Percentiles rank a stretch among this genome's conserved stretches.
Conservation (phyloP, 2,888 invertebrate genomes). For the Thyatira batis region DNA sequence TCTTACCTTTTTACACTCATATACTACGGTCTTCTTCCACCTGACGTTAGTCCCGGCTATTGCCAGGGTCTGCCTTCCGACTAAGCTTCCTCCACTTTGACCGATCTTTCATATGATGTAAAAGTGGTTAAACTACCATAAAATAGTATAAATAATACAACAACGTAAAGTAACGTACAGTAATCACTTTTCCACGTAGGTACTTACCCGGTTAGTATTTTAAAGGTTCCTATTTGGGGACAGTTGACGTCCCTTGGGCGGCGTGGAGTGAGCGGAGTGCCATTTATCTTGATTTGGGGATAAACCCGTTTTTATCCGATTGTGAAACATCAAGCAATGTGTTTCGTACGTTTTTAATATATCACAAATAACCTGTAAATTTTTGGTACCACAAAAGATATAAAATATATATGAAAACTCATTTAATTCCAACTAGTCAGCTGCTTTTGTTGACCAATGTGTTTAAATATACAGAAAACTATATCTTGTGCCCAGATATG, state of each 20-base stretch:
- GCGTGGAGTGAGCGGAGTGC: background rate
- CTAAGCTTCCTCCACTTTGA: too few species aligned
- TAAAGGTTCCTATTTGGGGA: background rate
- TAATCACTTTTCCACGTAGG: background rate
- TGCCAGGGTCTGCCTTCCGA: too few species aligned
- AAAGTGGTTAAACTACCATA: background rate
- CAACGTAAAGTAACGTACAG: background rate
- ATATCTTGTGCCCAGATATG: too few species aligned
- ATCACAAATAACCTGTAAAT: background rate
- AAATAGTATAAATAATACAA: background rate
- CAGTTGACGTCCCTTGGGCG: background rate
- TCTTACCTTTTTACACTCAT: too few species aligned
- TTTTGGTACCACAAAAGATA: background rate
- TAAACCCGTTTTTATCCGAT: background rate
- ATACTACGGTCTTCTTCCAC: too few species aligned
- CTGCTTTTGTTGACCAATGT: too few species aligned
- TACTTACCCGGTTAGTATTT: background rate
- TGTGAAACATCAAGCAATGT: background rate
- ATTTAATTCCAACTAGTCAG: background rate
- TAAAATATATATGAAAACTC: too few species aligned
- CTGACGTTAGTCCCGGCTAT: too few species aligned
- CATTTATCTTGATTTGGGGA: slow-evolving; percentile 2
- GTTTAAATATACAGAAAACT: too few species aligned
- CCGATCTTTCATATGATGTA: too few species aligned
- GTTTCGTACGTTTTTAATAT: background rate